Conservation (phyloP, 2,888 invertebrate species). For the Oscheius sp. region DNA sequence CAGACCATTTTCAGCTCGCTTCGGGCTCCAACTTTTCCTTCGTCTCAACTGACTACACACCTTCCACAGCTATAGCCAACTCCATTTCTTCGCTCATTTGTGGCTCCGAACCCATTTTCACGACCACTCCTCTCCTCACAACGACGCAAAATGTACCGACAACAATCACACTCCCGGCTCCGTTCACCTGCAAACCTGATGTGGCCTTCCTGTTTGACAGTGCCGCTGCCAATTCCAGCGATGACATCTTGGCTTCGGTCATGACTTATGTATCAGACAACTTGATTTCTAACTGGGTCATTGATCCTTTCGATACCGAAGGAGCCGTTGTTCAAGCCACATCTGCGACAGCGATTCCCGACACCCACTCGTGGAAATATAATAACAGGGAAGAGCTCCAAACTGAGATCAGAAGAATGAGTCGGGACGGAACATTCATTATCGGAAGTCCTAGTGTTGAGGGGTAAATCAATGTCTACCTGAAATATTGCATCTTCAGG, state of each 20-base stretch:
- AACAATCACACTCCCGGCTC: conserved; percentile 8
- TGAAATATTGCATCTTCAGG: background rate
- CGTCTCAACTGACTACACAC: background rate
- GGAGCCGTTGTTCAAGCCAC: conserved; percentile 17
- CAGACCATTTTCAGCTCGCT: conserved; percentile 8
- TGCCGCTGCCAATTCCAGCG: conserved; percentile 23
- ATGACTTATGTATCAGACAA: conserved; percentile 5
- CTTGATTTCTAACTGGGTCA: conserved; percentile 20
- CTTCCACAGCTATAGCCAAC: background rate
- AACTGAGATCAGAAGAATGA: background rate
- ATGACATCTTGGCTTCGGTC: background rate
- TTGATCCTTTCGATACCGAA: conserved; percentile 13
- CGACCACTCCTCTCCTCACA: background rate
- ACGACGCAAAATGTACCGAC: conserved; percentile 21
- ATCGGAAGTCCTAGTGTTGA: conserved; percentile 11
- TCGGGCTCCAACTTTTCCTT: conserved; percentile 33
- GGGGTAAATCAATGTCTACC: background rate
- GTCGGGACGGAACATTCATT: background rate
- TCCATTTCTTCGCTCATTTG: conserved; percentile 23
- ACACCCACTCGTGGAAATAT: conserved; percentile 8
- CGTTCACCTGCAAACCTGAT: conserved; percentile 33
- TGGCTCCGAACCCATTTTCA: conserved; percentile 1
- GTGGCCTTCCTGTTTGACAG: conserved; percentile 34
- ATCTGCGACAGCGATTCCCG: background rate
- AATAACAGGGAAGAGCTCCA: background rate